Evolutionary conservation across 1,140 invertebrate genomes (phyloP), one percentile per base, ranked within the genome.

Genomic region (Magallana ariakensis): DNA sequence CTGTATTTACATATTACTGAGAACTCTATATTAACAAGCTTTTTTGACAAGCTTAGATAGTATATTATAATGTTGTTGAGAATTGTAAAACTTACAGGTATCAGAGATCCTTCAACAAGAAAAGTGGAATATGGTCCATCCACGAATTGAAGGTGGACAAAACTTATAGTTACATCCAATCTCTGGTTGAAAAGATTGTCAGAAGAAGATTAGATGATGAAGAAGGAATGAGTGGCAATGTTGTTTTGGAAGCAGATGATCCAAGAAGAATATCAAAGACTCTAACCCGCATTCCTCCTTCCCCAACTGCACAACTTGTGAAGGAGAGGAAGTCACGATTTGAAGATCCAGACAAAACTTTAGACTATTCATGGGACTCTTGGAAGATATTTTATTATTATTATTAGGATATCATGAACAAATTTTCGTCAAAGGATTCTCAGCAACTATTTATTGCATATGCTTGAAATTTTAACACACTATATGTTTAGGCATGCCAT

Each of bases 221-320:
- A 33, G 80, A 80, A 2, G 75, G 85, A 11, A 86, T 86, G 80
- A 80, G 58, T 54, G 70, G 75, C 0, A 26, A 55, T 11, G 53
- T 80, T n/a, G 66, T 46, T 15, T 60, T 19, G 86, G 86, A 53
- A 13, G 19, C 54, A 15, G 82, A 87, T 83, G 86, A 87, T 22
- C 86, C 86, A 11, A 83, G 86, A 46, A 54, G 86, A n/a, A 70
- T 87, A 26, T 87, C 86, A 0, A 22, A 7, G 16, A 57, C 58
- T 56, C 58, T 87, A 16, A 80, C 86, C 6, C 81, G 58, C 4
- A 55, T 87, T 56, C 80, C 81, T 55, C 86, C 86, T 13, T 70
- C 85, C 19, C 70, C 85, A 58, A 85, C 85, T 33, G 7, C 0
- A 33, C 70, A 85, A 15, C 70, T 85, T 56, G 84, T 85, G 15